A percentile compares a stretch with the other conserved stretches of the same genome.
Evolutionary conservation across 2,113 vertebrate genomes (phyloP).

Genomic region (Syrrhaptes paradoxus): DNA sequence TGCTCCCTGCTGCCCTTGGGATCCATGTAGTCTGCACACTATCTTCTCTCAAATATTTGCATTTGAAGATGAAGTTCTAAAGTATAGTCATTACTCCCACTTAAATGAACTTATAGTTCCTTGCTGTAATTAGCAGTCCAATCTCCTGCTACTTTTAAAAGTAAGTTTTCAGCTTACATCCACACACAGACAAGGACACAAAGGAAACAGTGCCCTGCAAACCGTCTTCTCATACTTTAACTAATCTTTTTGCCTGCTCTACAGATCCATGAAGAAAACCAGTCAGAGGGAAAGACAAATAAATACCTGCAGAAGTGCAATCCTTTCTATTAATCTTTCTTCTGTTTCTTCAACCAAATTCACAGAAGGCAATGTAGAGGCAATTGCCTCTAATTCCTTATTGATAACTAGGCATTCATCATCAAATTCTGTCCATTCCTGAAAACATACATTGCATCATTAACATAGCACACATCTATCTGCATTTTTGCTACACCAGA

Average conservation of each 20-base stretch:
- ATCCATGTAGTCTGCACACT: not conserved
- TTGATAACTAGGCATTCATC: constrained; percentile 71
- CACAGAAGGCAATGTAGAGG: constrained; percentile 75
- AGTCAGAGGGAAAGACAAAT: not conserved
- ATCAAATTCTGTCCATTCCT: constrained; percentile 89
- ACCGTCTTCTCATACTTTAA: not conserved
- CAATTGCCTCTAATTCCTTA: constrained; percentile 76
- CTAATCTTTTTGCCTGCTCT: not conserved
- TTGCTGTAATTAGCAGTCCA: not conserved
- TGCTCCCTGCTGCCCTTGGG: not conserved
- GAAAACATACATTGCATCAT: not conserved
- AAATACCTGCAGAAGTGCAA: constrained; percentile 82
- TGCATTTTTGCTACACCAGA: not conserved
- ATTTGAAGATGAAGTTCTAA: not conserved
- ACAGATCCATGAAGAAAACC: not conserved
- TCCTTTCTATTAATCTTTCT: constrained; percentile 76
- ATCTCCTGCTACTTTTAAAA: not conserved
- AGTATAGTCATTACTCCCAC: not conserved
- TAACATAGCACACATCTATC: not conserved
- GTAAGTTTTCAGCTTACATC: not conserved
- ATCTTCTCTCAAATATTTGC: not conserved
- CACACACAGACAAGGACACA: not conserved
- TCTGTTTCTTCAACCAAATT: constrained; percentile 80
- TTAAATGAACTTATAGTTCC: not conserved
- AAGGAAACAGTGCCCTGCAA: not conserved